Evolutionary conservation across 2,888 invertebrate genomes (phyloP), one percentile per base, ranked within the genome.

Genomic region (Cactoblastis cactorum): DNA sequence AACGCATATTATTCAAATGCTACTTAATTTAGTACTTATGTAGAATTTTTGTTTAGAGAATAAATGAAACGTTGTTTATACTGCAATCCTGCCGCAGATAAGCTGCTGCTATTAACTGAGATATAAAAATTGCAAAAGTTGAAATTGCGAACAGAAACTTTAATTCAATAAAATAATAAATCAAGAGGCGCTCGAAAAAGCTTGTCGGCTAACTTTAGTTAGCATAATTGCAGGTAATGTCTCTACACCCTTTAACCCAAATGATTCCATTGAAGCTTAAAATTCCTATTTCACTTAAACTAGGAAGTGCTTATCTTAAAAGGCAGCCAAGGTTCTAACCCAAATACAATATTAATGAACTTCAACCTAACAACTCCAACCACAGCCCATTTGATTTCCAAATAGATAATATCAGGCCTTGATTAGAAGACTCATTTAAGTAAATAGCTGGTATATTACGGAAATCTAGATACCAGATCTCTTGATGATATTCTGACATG

Each of bases 341-440:
- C 51, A 53, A 55, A 55, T 58, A 51, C 53, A 57, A 53, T 54
- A 56, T 58, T 61, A 62, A 62, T 61, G 55, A 50, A 54, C 50
- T 56, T 52, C 56, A 51, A 56, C 57, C 53, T 54, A 52, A n/a
- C n/a, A 41, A 39, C 33, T 5, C 14, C 37, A 14, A 17, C 37
- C 14, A 37, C 37, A 37, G 17, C 49, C 53, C 43, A 53, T 53
- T 53, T 52, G 53, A 49, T 41, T 35, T 24, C 45, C 19, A 24
- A 34, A 41, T 18, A 38, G 38, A 38, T 38, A 37, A 38, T 38
- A 37, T 39, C 18, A 22, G 35, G 49, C 39, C 39, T 22, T 33
- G 24, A 34, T 46, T 52, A 35, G 41, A 45, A 34, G 19, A 19
- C 45, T 46, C 12, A 34, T 28, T 46, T 34, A 46, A 46, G 18